Percentiles rank a stretch among this genome's conserved stretches.
Conservation (phyloP, 2,797 vertebrate genomes). For the Brachyrhaphis roseni region DNA sequence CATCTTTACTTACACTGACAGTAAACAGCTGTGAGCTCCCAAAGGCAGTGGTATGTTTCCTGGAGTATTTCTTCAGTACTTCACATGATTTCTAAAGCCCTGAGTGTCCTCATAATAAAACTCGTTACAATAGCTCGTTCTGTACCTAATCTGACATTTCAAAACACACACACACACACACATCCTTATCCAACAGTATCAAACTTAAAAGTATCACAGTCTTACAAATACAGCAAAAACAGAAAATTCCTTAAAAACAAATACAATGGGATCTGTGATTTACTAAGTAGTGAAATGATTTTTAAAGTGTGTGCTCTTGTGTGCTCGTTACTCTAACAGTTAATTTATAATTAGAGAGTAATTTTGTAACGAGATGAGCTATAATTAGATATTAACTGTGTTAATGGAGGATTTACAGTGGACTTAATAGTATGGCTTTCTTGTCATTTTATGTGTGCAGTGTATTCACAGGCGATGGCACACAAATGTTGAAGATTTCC, state of each 20-base stretch:
- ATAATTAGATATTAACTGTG: conserved; percentile 11
- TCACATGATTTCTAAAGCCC: conserved; percentile 36
- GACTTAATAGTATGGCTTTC: conserved; percentile 16
- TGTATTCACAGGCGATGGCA: conserved; percentile 20
- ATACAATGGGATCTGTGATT: background rate
- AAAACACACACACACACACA: conserved; percentile 12
- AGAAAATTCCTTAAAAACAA: conserved; percentile 23
- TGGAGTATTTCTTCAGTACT: conserved; percentile 32
- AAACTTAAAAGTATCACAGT: conserved; percentile 52
- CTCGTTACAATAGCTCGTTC: conserved; percentile 29
- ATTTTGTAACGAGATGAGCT: conserved; percentile 17
- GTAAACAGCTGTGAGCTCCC: conserved; percentile 37
- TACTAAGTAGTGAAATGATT: background rate
- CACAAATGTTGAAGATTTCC: background rate
- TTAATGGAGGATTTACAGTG: conserved; percentile 31
- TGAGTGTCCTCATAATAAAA: conserved; percentile 52
- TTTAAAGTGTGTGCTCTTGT: conserved; percentile 10
- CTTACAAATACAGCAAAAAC: conserved; percentile 50
- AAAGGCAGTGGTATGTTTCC: conserved; percentile 48
- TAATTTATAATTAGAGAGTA: conserved; percentile 26
- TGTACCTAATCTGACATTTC: conserved; percentile 22
- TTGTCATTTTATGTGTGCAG: conserved; percentile 28
- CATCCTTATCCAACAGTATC: conserved; percentile 9
- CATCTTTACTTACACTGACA: conserved; percentile 45
- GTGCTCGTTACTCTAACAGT: conserved; percentile 9